These are phyloP conservation scores for Proales similis DNA, from an alignment of 1,140 invertebrate species.

Conservation along the genomic window DNA sequence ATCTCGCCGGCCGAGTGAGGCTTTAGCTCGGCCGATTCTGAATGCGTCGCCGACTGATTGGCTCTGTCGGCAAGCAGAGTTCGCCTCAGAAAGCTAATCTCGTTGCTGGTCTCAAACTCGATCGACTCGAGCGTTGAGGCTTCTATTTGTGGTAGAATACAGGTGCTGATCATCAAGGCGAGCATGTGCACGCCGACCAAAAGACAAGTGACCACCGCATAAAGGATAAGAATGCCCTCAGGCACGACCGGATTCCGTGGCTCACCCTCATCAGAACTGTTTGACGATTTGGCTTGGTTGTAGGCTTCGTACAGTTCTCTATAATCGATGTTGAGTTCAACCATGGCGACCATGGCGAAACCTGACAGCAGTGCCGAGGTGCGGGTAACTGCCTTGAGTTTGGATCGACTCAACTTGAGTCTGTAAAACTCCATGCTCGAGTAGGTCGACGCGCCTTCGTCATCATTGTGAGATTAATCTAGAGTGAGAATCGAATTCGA, in stretches of 20 bases:
- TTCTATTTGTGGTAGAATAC: constrained; percentile 40
- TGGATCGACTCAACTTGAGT: constrained; percentile 38
- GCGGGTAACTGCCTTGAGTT: constrained; percentile 39
- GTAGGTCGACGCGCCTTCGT: no score
- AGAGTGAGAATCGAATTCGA: no score
- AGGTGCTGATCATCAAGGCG: constrained; percentile 40
- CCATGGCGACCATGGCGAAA: constrained; percentile 40
- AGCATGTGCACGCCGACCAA: constrained; percentile 40
- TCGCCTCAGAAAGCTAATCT: constrained; percentile 7
- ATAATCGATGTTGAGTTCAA: constrained; percentile 27
- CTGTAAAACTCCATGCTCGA: constrained; percentile 28
- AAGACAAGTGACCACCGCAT: constrained; percentile 38
- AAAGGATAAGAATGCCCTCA: constrained; percentile 23
- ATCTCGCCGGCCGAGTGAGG: background rate
- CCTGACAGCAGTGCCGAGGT: constrained; percentile 40
- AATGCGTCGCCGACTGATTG: background rate
- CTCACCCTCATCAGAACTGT: constrained; percentile 7
- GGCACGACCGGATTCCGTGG: constrained; percentile 5
- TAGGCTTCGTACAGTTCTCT: constrained; percentile 28
- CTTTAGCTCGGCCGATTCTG: background rate
- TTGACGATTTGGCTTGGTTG: constrained; percentile 3
- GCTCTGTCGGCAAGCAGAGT: background rate
- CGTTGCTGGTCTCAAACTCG: constrained; percentile 12
- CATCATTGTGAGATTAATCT: no score
- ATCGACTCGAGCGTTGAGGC: constrained; percentile 30